Conservation (phyloP, 2,888 invertebrate genomes). For the Volucella zonaria region DNA sequence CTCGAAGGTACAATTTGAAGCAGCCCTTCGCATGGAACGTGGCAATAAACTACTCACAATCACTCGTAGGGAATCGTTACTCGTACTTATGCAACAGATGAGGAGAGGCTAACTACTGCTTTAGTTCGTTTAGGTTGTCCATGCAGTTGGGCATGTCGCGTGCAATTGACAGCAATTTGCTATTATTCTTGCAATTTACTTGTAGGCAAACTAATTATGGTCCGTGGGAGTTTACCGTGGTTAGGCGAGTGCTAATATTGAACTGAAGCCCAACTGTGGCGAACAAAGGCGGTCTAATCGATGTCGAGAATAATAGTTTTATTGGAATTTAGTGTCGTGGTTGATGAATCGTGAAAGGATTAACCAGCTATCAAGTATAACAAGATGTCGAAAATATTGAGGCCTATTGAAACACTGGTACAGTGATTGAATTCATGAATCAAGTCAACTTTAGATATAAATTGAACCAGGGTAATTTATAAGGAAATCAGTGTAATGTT, state of each 20-base stretch:
- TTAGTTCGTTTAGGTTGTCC: background rate
- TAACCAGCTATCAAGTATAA: conserved; percentile 11
- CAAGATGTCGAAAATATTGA: conserved; percentile 50
- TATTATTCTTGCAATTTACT: conserved; percentile 20
- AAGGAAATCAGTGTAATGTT: too few species aligned
- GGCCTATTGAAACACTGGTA: too few species aligned
- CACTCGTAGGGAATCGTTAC: background rate
- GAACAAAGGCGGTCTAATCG: conserved; percentile 3
- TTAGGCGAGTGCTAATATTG: conserved; percentile 24
- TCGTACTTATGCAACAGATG: conserved; percentile 39
- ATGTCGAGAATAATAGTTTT: conserved; percentile 7
- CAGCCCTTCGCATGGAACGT: background rate
- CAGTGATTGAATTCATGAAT: too few species aligned
- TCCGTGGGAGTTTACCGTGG: conserved; percentile 42
- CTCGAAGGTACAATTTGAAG: background rate
- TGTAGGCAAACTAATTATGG: conserved; percentile 15
- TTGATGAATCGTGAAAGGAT: background rate
- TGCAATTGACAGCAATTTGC: conserved; percentile 63
- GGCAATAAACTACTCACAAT: background rate
- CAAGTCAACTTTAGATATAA: too few species aligned
- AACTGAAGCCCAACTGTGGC: background rate
- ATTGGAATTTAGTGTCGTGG: background rate
- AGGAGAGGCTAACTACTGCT: background rate
- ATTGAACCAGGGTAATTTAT: too few species aligned
- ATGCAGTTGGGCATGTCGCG: conserved; percentile 40